Evolutionary conservation across 2,888 invertebrate genomes (phyloP).

Genomic region (Amorpha juglandis): DNA sequence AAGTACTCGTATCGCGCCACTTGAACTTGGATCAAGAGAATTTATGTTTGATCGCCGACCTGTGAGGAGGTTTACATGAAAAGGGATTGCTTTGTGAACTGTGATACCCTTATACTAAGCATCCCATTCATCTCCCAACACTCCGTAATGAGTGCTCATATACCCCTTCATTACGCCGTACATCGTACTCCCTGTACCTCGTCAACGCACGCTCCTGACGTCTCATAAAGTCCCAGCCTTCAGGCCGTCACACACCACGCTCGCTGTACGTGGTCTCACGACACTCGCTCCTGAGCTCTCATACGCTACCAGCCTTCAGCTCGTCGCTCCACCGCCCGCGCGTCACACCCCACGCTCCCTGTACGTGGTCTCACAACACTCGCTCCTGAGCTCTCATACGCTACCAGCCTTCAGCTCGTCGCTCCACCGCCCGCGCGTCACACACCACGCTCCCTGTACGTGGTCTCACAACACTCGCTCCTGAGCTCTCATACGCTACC

Average conservation of each 20-base stretch:
- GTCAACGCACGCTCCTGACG: constrained; percentile 4
- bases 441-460: neutral
- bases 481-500: neutral
- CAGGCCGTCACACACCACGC: constrained; percentile 15
- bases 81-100: constrained; percentile 10
- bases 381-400: neutral
- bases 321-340: neutral
- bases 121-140: neutral
- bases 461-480: neutral
- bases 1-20: constrained; percentile 20
- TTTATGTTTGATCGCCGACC: constrained; percentile 21
- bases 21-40: constrained; percentile 20
- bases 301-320: neutral
- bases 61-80: constrained; percentile 5
- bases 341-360: neutral
- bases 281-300: constrained; percentile 4
- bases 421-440: neutral
- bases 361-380: constrained; percentile 1
- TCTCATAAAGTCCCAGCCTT: neutral
- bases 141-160: neutral
- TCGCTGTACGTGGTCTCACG: constrained; percentile 17
- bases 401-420: neutral
- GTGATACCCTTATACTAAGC: neutral
- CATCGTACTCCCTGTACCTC: neutral
- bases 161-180: neutral